Percentiles rank a stretch among this genome's conserved stretches.
phyloP scores from a whole-genome alignment of 2,888 invertebrate genomes.

The Watsonalla cultraria region DNA sequence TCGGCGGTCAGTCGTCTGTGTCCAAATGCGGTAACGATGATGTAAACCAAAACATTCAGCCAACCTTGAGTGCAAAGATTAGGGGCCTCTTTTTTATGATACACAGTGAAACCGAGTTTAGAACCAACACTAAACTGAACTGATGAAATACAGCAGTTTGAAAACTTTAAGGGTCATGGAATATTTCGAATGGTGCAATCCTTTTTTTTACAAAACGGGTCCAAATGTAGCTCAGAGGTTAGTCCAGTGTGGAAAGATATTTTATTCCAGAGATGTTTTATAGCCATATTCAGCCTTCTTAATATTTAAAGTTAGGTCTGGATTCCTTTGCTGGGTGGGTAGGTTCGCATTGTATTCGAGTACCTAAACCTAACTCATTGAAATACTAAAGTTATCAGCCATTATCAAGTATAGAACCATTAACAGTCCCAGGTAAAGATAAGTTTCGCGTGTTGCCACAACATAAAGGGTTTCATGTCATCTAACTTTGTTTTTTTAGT shows the following conservation, averaged over 20 bases:
- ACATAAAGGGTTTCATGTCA: slow-evolving; percentile 6
- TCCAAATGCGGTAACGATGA: slow-evolving; percentile 48
- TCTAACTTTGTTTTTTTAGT: slow-evolving; percentile 1
- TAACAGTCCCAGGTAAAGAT: neutral
- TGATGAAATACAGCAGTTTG: neutral
- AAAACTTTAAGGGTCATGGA: neutral
- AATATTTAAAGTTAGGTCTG: too few relatives aligned
- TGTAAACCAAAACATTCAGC: slow-evolving; percentile 42
- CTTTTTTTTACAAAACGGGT: too few relatives aligned
- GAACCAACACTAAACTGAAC: slow-evolving; percentile 3
- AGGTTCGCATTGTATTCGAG: neutral
- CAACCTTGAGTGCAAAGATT: slow-evolving; percentile 47
- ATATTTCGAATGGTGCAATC: too few relatives aligned
- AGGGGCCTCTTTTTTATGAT: slow-evolving; percentile 35
- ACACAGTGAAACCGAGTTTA: slow-evolving; percentile 15
- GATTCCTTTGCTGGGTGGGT: too few relatives aligned
- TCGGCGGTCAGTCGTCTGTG: slow-evolving; percentile 38
- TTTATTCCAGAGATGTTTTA: too few relatives aligned
- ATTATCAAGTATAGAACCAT: neutral
- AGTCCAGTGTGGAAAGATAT: too few relatives aligned
- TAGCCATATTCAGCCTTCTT: too few relatives aligned
- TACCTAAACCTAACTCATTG: neutral
- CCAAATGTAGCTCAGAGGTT: too few relatives aligned
- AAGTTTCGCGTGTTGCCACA: neutral
- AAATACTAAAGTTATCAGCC: neutral